Base-by-base conservation (phyloP, 2,888 invertebrate species). In the Orgyia antiqua region DNA sequence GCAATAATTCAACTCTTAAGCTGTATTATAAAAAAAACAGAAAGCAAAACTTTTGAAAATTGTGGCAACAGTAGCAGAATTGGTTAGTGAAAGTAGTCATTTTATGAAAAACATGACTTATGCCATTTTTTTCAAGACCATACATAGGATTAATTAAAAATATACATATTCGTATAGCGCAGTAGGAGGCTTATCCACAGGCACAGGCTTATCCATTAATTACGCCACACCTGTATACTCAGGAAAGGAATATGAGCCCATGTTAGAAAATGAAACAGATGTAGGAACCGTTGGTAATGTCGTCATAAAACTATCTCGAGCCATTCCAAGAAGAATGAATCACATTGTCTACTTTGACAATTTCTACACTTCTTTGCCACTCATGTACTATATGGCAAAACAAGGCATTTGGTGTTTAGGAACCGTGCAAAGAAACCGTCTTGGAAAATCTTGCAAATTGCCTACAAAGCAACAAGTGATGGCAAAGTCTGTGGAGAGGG, bases 321-420 rank as follows among this genome's bases (percentile, higher is more conserved):
- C 10, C 10, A 15, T 31, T 9, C 31, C 31, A 13, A 13, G 31
- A 21, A 20, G 10, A 7, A 6, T 10, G 8, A 31, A 31, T 27
- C 31, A 26, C 18, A 30, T 24, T 24, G 13, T 35, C 12, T 30
- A 35, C 9, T 18, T 23, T 27, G 27, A 27, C 9, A 26, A 26
- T 26, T 26, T 26, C 8, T 17, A 26, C 10, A 26, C 26, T 10
- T 17, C 17, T 17, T 10, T 26, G 17, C 17, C 26, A 15, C 26
- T 26, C 4, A 6, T 17, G n/a, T 4, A 13, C 3, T 25, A 13
- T 13, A 9, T 25, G 13, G 13, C 13, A 13, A 25, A 25, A 13
- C n/a, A 25, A 13, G 25, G 25, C 9, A 13, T 25, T 13, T 13
- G 4, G 8, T 25, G n/a, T 9, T 25, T 25, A 10, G 25, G 25